Base-by-base conservation (phyloP, 2,113 vertebrate genomes). In the Ammodramus savannarum region DNA sequence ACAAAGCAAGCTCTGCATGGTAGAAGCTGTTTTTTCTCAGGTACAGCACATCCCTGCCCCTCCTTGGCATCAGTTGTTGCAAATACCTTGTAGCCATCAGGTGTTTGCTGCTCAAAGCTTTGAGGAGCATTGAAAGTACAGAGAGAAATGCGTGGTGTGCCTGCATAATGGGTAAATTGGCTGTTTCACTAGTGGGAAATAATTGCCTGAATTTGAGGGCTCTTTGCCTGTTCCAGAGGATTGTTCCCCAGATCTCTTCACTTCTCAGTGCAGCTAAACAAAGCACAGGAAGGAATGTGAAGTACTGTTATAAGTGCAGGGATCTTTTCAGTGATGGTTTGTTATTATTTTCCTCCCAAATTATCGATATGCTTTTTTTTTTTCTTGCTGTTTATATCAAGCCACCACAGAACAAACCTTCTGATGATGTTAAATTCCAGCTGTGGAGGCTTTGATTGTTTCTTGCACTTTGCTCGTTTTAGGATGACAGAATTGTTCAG, bases 331-430 rank as follows among this genome's bases (percentile, higher is more conserved):
- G n/a, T 39, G 43, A 39, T 41, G 20, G 19, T 85, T 85, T 85
- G 27, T 87, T 57, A 14, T 59, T 79, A 20, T 49, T 93, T 85
- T 80, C 17, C 34, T 77, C 61, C 69, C 13, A 73, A 21, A 54
- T 63, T 16, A 78, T 49, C 59, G 32, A 48, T 48, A 23, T 46
- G 16, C 7, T 55, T 73, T 57, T 59, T 43, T 43, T 72, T 36
- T 72, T 29, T 54, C 62, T 73, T 54, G 31, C 27, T 80, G 11
- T 29, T 85, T 22, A 13, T 78, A 36, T 80, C 19, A 69, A 77
- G 27, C 71, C n/a, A 23, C 17, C 1, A 0, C 46, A 59, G 67
- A 77, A 0, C 46, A 59, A 63, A 77, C 78, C 5, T 41, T 49
- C 44, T 74, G 54, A 16, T 81, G 41, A 3, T 34, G 10, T 0